Conservation (phyloP, 1,140 invertebrate genomes). For the Papilio machaon region DNA sequence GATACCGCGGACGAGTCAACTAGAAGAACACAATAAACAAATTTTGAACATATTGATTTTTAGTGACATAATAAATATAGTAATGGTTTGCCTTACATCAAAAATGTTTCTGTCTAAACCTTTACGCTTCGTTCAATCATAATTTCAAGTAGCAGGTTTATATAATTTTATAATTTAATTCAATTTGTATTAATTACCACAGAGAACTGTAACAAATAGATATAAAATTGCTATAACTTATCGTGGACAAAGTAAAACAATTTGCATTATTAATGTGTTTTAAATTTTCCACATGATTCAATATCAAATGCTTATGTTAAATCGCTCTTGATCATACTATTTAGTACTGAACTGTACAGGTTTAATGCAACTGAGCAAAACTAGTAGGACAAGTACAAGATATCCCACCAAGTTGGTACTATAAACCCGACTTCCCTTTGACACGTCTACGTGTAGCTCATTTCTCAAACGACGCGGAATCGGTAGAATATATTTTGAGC, state of each 20-base stretch:
- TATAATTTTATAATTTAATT: neutral
- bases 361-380: slow-evolving; percentile 43
- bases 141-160: neutral
- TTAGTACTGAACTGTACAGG: slow-evolving; percentile 28
- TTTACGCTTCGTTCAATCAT: too few relatives aligned
- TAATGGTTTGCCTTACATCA: too few relatives aligned
- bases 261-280: neutral
- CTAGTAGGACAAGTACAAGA: slow-evolving; percentile 52
- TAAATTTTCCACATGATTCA: neutral
- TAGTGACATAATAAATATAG: neutral
- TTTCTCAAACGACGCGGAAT: slow-evolving; percentile 51
- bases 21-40: neutral
- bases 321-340: neutral
- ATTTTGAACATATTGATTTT: neutral
- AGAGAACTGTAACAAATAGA: neutral
- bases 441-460: slow-evolving; percentile 33
- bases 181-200: neutral
- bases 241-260: neutral
- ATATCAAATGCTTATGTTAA: slow-evolving; percentile 14
- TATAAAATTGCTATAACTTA: neutral
- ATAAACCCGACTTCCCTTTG: slow-evolving; percentile 45
- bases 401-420: slow-evolving; percentile 45
- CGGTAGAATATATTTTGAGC: slow-evolving; percentile 44
- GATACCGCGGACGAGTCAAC: neutral
- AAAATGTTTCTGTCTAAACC: neutral